Base-by-base conservation (phyloP, 2,113 vertebrate species). In the Hemibagrus wyckioides region DNA sequence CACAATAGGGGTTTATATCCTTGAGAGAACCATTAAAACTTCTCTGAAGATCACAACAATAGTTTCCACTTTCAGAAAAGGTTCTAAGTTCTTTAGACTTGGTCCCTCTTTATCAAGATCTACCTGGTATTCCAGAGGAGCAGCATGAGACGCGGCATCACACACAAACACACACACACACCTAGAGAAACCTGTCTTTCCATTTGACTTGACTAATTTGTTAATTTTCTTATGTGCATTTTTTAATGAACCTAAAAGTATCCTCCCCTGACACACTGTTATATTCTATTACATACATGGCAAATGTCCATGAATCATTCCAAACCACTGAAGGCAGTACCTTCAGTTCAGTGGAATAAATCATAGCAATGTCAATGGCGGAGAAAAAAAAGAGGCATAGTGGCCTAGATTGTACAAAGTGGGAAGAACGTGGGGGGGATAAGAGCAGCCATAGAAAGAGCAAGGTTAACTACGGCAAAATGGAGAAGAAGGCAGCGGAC, bases 351-450 rank as follows among this genome's bases (percentile, higher is more conserved):
- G 90, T 89, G 90, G 52, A 85, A 85, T 85, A 87, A 92, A 93
- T 93, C 90, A 93, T 92, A 91, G 85, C 91, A 75, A 86, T 88
- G 82, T 93, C 89, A 92, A 92, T 92, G 87, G 30, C 56, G 28
- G 63, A 25, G 52, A 39, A 54, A 56, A 23, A 65, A 80, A 79
- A 77, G 67, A 39, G 13, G 56, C 36, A 54, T 23, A 57, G 65
- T 91, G 94, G 91, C 94, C 92, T 92, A 92, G 92, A 91, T 93
- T 93, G 93, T 90, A 93, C 90, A 92, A 93, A 93, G 90, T 89
- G 90, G 80, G 88, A 79, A 88, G 56, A 73, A 85, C 61, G 61
- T n/a, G 87, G 88, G 93, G 93, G 90, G 86, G 89, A 91, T 91
- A 93, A 94, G 92, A 93, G 89, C 76, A 83, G 79, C 39, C 25